These are phyloP conservation scores for Jaculus jaculus DNA, from an alignment of 2,113 vertebrate genomes.

Conservation along the genomic window DNA sequence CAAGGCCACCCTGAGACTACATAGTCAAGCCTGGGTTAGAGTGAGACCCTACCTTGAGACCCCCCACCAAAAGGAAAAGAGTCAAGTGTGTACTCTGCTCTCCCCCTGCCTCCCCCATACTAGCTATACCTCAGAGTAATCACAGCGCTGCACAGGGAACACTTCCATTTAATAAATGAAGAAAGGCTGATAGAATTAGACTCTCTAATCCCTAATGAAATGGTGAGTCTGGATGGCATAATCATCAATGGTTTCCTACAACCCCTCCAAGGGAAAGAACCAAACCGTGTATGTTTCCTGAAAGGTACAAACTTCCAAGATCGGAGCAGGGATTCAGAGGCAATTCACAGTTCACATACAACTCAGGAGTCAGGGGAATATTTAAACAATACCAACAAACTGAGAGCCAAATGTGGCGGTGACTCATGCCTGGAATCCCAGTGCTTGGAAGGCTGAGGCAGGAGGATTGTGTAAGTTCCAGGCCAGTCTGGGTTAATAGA, in stretches of 20 bases:
- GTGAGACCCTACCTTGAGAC: too few species aligned
- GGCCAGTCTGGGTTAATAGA: too few species aligned
- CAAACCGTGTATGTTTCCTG: neutral
- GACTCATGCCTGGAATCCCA: too few species aligned
- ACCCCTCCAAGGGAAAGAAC: neutral
- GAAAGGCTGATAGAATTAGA: neutral
- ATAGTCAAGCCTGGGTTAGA: too few species aligned
- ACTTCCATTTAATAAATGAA: neutral
- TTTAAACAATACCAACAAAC: neutral
- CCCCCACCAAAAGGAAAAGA: neutral
- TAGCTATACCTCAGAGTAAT: neutral
- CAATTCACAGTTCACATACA: neutral
- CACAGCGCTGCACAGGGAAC: neutral
- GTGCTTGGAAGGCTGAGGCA: too few species aligned
- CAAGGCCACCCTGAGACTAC: too few species aligned
- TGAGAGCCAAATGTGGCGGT: neutral
- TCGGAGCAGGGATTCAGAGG: neutral
- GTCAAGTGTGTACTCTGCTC: neutral
- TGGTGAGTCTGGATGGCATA: neutral
- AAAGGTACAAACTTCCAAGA: neutral
- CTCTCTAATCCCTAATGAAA: slow-evolving; percentile 19
- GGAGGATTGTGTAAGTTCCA: too few species aligned
- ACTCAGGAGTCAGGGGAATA: neutral
- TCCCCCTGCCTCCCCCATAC: neutral
- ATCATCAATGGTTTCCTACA: neutral